These are phyloP conservation scores for Thunnus thynnus DNA, from an alignment of 2,113 vertebrate species.

Conservation along the genomic window DNA sequence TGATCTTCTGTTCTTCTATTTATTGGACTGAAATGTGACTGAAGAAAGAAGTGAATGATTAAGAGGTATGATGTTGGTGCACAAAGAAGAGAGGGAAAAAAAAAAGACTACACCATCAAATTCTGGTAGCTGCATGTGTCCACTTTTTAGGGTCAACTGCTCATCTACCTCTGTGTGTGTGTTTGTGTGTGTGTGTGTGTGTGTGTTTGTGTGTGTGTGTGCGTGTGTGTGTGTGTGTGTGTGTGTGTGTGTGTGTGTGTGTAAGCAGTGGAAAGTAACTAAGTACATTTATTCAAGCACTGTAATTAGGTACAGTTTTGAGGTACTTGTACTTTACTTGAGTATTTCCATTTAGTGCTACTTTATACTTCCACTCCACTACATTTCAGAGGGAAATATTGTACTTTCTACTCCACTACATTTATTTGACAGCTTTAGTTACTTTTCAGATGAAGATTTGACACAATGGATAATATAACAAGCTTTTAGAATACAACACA, in stretches of 20 bases:
- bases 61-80: not conserved
- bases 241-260: conserved; percentile 6
- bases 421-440: too few species aligned
- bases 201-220: conserved; percentile 13
- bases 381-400: too few species aligned
- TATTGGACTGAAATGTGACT: conserved; percentile 8
- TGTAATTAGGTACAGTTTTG: too few species aligned
- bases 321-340: too few species aligned
- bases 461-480: too few species aligned
- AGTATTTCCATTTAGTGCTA: too few species aligned
- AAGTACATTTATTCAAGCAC: too few species aligned
- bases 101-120: not conserved
- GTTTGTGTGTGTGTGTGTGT: not conserved
- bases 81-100: not conserved
- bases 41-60: conserved; percentile 4
- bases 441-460: too few species aligned
- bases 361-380: too few species aligned
- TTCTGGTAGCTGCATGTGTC: not conserved
- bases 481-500: too few species aligned
- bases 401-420: too few species aligned
- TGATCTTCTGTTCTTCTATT: not conserved
- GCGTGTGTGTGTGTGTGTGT: not conserved
- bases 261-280: not conserved
- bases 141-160: not conserved
- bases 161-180: not conserved